These are phyloP conservation scores for Tolypeutes matacus DNA, from an alignment of 2,797 vertebrate species.

Conservation along the genomic window DNA sequence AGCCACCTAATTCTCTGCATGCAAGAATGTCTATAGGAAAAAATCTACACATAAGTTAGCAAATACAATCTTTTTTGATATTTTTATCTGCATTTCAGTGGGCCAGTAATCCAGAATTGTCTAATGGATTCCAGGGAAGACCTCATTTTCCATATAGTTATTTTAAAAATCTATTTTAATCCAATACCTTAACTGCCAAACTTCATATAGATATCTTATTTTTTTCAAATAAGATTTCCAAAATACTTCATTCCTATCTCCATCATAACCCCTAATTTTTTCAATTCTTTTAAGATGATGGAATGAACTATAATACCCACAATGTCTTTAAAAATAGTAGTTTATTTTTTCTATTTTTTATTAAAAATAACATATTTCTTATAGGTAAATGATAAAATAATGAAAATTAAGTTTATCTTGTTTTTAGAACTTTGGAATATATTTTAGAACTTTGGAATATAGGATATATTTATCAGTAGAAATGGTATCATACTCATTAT, in stretches of 20 bases:
- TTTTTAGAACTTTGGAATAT: neutral
- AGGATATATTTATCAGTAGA: neutral
- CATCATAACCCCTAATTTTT: neutral
- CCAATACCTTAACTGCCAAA: neutral
- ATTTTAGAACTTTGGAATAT: too few relatives aligned
- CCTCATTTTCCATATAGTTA: neutral
- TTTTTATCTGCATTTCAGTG: constrained; percentile 2
- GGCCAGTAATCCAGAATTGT: neutral
- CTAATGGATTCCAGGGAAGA: neutral
- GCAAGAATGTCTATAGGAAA: neutral
- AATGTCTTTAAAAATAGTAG: neutral
- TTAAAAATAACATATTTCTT: neutral
- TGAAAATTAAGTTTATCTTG: neutral
- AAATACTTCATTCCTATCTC: neutral
- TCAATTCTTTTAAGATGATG: neutral
- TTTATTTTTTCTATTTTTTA: neutral
- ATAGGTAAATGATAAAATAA: neutral
- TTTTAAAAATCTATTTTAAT: constrained; percentile 25
- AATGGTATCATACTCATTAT: neutral
- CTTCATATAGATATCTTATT: neutral
- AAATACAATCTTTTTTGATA: neutral
- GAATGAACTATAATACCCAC: neutral
- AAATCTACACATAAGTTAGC: neutral
- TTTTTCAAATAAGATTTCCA: constrained; percentile 44
- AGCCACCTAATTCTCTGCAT: neutral